phyloP scores from a whole-genome alignment of 2,888 invertebrate genomes.

The Amiota communis region DNA sequence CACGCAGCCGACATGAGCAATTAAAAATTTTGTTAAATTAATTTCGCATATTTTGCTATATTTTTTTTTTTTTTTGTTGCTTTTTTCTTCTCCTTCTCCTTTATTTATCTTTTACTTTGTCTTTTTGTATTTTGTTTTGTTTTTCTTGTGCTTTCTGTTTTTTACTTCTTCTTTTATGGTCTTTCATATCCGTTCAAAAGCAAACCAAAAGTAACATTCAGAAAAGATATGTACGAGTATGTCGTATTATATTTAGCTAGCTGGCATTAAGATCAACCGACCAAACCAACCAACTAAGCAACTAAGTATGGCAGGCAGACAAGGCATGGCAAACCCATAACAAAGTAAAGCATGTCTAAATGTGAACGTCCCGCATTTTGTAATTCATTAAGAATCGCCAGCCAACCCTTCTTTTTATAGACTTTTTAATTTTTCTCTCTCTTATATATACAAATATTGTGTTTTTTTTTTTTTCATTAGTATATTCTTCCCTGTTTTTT shows the following conservation, averaged over 20 bases:
- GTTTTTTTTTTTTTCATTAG: conserved; percentile 11
- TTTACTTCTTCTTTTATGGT: too few species aligned
- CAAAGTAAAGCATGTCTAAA: not conserved
- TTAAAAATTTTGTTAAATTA: conserved; percentile 57
- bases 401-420: conserved; percentile 18
- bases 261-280: not conserved
- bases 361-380: conserved; percentile 57
- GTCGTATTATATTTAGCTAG: too few species aligned
- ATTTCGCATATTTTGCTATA: conserved; percentile 44
- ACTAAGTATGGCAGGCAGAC: not conserved
- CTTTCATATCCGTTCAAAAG: too few species aligned
- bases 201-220: too few species aligned
- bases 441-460: not conserved
- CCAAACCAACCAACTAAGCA: conserved; percentile 27
- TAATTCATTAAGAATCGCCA: conserved; percentile 62
- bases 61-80: conserved; percentile 19
- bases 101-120: conserved; percentile 14
- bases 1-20: conserved; percentile 49
- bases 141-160: not conserved
- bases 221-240: too few species aligned
- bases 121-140: conserved; percentile 26
- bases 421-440: not conserved
- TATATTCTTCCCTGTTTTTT: conserved; percentile 13
- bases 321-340: conserved; percentile 5
- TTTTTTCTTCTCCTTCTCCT: not conserved